Evolutionary conservation across 1,140 invertebrate species (phyloP).

Genomic region (Steinernema khuongi): DNA sequence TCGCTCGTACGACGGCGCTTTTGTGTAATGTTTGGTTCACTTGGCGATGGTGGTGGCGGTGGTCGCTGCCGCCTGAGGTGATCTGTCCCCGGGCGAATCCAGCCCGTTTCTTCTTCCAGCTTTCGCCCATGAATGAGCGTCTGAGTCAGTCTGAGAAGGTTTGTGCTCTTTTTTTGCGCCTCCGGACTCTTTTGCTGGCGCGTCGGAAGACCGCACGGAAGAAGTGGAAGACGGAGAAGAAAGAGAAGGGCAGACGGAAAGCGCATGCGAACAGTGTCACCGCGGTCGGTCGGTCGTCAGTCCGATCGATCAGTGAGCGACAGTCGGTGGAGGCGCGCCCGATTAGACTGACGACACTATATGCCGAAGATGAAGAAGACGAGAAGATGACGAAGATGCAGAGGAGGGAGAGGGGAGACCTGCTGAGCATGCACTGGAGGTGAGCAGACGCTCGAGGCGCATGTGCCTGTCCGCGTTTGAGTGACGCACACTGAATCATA

Average conservation of each 20-base stretch:
- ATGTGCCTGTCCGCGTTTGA: not conserved
- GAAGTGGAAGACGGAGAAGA: not conserved
- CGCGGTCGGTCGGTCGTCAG: slow-evolving; percentile 11
- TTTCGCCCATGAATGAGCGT: not conserved
- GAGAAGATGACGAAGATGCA: not conserved
- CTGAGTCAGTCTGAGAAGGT: not conserved
- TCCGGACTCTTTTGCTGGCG: slow-evolving; percentile 7
- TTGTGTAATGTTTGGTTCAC: not conserved
- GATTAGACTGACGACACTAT: slow-evolving; percentile 13
- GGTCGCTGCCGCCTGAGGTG: not conserved
- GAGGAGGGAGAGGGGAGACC: not conserved
- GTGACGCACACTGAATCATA: not conserved
- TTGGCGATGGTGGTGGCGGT: too few species aligned
- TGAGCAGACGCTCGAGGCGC: not conserved
- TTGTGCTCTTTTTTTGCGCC: not conserved
- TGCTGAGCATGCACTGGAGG: not conserved
- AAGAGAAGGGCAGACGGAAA: slow-evolving; percentile 6
- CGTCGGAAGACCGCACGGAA: not conserved
- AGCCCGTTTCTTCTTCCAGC: not conserved
- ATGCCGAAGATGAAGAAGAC: not conserved
- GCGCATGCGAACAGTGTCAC: slow-evolving; percentile 14
- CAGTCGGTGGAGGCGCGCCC: not conserved
- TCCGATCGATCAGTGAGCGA: slow-evolving; percentile 13
- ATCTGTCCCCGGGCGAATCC: not conserved
- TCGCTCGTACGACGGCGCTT: not conserved